Percentiles rank a stretch among this genome's conserved stretches.
phyloP scores from a whole-genome alignment of 2,888 invertebrate species.

The Tachystola acroxantha region DNA sequence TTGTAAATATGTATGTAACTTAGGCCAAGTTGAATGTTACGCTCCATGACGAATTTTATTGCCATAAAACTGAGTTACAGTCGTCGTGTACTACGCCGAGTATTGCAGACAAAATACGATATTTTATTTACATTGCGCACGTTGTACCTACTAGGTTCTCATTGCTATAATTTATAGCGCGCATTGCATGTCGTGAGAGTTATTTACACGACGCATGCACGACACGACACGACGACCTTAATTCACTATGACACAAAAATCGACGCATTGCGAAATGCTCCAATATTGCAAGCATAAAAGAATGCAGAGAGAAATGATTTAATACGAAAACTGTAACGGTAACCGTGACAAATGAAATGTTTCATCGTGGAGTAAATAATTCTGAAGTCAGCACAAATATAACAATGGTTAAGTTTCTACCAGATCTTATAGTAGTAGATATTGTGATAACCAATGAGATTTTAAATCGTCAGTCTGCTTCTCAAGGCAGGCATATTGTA shows the following conservation, averaged over 20 bases:
- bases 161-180: too few relatives aligned
- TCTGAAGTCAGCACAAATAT: conserved; percentile 63
- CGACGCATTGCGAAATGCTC: background rate
- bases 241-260: background rate
- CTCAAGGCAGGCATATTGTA: conserved; percentile 54
- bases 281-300: background rate
- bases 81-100: conserved; percentile 11
- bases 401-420: conserved; percentile 64
- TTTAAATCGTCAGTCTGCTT: conserved; percentile 54
- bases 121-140: too few relatives aligned
- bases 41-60: conserved; percentile 56
- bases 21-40: conserved; percentile 53
- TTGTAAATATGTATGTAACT: conserved; percentile 70
- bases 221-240: too few relatives aligned
- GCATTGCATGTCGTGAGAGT: too few relatives aligned
- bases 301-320: background rate
- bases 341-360: background rate
- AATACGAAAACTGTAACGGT: too few relatives aligned
- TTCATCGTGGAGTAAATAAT: conserved; percentile 26
- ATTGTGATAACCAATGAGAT: conserved; percentile 77
- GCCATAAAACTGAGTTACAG: conserved; percentile 46
- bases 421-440: conserved; percentile 73
- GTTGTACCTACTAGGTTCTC: too few relatives aligned
- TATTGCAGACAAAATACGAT: too few relatives aligned
- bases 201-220: too few relatives aligned